These are phyloP conservation scores for Leptopterna dolabrata DNA, from an alignment of 2,888 invertebrate species.

Conservation along the genomic window DNA sequence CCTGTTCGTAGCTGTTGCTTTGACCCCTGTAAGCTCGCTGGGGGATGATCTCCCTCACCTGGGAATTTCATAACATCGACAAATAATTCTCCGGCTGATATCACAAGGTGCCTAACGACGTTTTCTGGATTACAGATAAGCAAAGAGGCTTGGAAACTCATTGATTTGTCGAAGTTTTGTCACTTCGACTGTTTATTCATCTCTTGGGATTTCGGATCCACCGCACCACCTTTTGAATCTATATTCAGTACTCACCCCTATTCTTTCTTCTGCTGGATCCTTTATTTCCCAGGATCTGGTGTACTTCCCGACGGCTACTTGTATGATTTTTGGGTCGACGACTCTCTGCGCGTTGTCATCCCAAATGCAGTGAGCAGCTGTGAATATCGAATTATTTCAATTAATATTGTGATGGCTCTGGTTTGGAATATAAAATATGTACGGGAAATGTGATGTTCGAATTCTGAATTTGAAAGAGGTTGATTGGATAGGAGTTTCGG, in stretches of 20 bases:
- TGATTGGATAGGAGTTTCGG: no score
- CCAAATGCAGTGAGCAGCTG: constrained; percentile 68
- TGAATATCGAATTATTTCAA: neutral
- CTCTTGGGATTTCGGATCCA: no score
- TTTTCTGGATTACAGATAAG: no score
- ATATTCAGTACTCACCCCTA: constrained; percentile 30
- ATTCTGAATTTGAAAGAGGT: no score
- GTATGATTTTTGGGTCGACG: constrained; percentile 62
- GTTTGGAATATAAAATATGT: no score
- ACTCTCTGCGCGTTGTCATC: constrained; percentile 62
- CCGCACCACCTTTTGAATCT: no score
- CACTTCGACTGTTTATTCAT: no score
- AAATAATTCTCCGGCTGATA: no score
- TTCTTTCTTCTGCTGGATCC: constrained; percentile 53
- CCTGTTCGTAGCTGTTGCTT: constrained; percentile 57
- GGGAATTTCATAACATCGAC: neutral
- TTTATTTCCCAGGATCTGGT: constrained; percentile 47
- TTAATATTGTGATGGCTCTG: neutral
- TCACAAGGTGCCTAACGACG: no score
- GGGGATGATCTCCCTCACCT: constrained; percentile 56
- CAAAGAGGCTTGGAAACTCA: no score
- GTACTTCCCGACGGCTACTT: constrained; percentile 66
- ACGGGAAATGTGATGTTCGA: no score
- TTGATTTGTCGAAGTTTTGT: no score
- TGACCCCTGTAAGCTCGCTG: constrained; percentile 54